Evolutionary conservation across 2,797 vertebrate species (phyloP).

Genomic region (Morus bassanus): DNA sequence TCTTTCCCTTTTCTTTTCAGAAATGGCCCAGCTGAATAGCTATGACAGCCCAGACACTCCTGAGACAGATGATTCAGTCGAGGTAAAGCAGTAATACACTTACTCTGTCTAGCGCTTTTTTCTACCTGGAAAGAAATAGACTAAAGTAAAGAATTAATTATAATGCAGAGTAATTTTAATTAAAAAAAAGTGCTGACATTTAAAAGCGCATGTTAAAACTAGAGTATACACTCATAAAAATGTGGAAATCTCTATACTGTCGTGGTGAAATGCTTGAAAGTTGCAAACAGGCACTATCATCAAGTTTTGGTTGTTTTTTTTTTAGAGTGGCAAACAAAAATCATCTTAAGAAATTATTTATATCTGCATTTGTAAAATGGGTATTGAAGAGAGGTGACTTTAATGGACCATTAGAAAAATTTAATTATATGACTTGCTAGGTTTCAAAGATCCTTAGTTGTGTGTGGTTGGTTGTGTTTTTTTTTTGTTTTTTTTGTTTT

Average conservation of each 20-base stretch:
- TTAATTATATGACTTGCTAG: background rate
- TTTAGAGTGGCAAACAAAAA: background rate
- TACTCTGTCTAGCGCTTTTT: slow-evolving; percentile 15
- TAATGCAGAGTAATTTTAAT: slow-evolving; percentile 44
- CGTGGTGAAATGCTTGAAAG: background rate
- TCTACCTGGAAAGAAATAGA: slow-evolving; percentile 10
- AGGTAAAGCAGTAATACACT: slow-evolving; percentile 80
- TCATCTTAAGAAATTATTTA: background rate
- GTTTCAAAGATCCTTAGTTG: background rate
- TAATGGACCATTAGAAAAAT: background rate
- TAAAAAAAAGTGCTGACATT: slow-evolving; percentile 18
- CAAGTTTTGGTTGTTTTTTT: background rate
- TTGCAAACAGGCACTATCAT: background rate
- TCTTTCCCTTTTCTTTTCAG: slow-evolving; percentile 75
- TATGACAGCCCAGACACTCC: slow-evolving; percentile 94
- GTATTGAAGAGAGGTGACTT: background rate
- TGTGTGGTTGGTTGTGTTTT: too few species aligned
- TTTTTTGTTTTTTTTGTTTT: background rate
- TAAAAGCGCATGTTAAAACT: slow-evolving; percentile 11
- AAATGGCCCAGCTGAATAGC: slow-evolving; percentile 97
- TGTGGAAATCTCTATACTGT: background rate
- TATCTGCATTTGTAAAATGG: background rate
- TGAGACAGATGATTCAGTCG: slow-evolving; percentile 90
- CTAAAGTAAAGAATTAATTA: slow-evolving; percentile 49
- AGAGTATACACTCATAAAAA: background rate